Evolutionary conservation across 1,140 invertebrate species (phyloP).

Genomic region (Lerema accius): DNA sequence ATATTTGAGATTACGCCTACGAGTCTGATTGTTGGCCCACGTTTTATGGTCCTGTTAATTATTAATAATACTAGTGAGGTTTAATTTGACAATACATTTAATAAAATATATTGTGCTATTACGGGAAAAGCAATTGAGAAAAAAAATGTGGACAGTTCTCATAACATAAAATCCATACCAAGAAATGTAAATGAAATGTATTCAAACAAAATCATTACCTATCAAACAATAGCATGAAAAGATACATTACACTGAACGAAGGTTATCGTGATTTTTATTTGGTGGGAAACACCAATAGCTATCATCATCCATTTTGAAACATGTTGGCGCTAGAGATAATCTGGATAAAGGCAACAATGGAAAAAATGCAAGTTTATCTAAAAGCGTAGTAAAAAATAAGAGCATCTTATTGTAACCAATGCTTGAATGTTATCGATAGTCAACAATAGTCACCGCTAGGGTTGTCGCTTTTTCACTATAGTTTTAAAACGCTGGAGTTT

Average conservation of each 20-base stretch:
- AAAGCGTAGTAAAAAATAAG: not conserved
- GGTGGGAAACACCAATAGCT: not conserved
- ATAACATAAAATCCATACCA: too few relatives aligned
- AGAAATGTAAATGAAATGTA: too few relatives aligned
- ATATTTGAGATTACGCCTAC: constrained; percentile 32
- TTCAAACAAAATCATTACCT: too few relatives aligned
- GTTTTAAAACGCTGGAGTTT: too few relatives aligned
- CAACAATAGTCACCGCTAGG: not conserved
- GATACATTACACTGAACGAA: too few relatives aligned
- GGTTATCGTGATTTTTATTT: too few relatives aligned
- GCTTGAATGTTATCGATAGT: not conserved
- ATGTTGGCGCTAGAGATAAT: too few relatives aligned
- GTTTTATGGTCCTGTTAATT: constrained; percentile 26
- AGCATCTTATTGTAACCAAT: not conserved
- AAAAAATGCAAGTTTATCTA: too few relatives aligned
- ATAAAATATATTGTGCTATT: not conserved
- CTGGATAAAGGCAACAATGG: too few relatives aligned
- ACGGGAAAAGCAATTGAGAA: not conserved
- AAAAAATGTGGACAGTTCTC: too few relatives aligned
- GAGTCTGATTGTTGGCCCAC: constrained; percentile 24
- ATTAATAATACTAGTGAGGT: constrained; percentile 22
- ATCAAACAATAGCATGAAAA: too few relatives aligned
- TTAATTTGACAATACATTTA: constrained; percentile 12
- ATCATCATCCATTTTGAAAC: too few relatives aligned
- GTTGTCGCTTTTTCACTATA: not conserved